Conservation (phyloP, 2,797 vertebrate genomes). For the Varecia variegata region DNA sequence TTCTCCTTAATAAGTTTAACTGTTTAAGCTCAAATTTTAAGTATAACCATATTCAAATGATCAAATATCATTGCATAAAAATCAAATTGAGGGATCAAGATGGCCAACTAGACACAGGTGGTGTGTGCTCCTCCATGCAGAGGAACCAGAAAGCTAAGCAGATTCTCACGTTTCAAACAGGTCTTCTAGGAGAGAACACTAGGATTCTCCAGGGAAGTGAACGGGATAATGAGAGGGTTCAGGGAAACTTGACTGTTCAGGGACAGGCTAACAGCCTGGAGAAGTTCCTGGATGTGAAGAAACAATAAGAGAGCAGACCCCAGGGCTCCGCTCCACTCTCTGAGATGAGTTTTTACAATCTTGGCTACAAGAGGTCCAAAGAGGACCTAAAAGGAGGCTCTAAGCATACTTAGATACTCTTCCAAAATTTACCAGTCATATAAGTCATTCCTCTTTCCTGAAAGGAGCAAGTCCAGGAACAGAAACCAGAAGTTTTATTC, state of each 20-base stretch:
- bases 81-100: neutral
- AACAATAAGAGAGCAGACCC: neutral
- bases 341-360: neutral
- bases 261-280: neutral
- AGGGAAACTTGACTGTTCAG: neutral
- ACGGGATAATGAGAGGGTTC: neutral
- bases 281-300: neutral
- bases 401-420: neutral
- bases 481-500: neutral
- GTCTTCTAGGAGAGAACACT: neutral
- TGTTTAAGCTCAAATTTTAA: neutral
- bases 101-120: neutral
- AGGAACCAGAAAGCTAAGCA: neutral
- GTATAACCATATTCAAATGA: neutral
- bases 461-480: neutral
- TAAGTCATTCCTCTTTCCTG: neutral
- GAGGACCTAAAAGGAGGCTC: neutral
- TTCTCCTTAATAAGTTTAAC: neutral
- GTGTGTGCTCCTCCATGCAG: neutral
- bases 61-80: neutral
- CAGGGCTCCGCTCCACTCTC: neutral
- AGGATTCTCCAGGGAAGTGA: neutral
- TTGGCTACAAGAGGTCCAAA: neutral
- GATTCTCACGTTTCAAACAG: neutral
- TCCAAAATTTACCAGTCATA: neutral